Evolutionary conservation across 2,797 vertebrate genomes (phyloP), one percentile per base, ranked within the genome.

Genomic region (Arrhamphus sclerolepis): DNA sequence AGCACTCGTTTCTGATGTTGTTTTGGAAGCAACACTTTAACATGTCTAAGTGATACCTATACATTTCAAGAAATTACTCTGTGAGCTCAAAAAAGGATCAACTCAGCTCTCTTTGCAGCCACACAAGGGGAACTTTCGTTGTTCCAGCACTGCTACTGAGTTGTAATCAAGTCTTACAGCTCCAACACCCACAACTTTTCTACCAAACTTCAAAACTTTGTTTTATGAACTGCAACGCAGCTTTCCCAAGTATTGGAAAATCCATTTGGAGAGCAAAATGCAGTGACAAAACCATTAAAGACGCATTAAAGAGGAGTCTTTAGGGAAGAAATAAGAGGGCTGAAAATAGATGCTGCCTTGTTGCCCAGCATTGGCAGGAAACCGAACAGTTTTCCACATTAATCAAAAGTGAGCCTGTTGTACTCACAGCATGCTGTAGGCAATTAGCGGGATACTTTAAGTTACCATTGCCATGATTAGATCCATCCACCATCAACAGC

Each of bases 371-470:
- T 51, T 80, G 84, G 82, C 78, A 80, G 62, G 60, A 47, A 24
- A 67, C 24, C 28, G 53, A 75, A 66, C 58, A 46, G 46, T 82
- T 85, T 86, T 86, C 83, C 79, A 84, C 86, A 90, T 90, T 81
- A 80, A 87, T 89, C 82, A 83, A 80, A 86, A 78, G 67, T 65
- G 65, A 79, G 75, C 58, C 46, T 72, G 66, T 68, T 80, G 60
- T 63, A 61, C 73, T 87, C 75, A n/a, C 71, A 78, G 81, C 74
- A 51, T 48, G 78, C 57, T 74, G 68, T 10, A 75, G 78, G 70
- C 83, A 80, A 83, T 86, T 85, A 79, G 67, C 72, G 66, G 77
- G 66, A 65, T 64, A 68, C 66, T 84, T 83, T 75, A 77, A 59
- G 31, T 49, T 66, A 80, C 75, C 82, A 78, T 81, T 77, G 63